Evolutionary conservation across 2,113 vertebrate species (phyloP).

Genomic region (Nymphicus hollandicus): DNA sequence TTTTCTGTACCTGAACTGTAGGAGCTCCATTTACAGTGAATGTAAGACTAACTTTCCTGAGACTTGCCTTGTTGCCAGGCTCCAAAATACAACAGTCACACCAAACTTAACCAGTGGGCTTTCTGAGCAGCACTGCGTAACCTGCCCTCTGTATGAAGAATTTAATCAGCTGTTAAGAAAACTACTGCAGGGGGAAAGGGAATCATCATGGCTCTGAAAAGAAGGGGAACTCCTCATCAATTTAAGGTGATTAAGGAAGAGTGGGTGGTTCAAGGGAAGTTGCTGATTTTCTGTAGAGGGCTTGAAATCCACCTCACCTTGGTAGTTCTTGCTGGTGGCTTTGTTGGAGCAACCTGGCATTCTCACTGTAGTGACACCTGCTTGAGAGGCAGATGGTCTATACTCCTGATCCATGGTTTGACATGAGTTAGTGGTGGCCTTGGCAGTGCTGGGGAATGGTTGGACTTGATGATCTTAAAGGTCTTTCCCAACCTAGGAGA

Average conservation of each 20-base stretch:
- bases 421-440: background rate
- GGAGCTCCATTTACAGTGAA: background rate
- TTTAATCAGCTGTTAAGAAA: background rate
- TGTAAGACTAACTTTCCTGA: background rate
- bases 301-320: background rate
- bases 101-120: background rate
- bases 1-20: background rate
- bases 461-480: background rate
- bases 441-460: background rate
- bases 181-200: background rate
- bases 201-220: background rate
- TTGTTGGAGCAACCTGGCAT: background rate
- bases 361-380: background rate
- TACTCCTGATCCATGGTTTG: background rate
- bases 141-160: background rate
- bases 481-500: background rate
- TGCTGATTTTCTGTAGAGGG: background rate
- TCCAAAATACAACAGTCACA: background rate
- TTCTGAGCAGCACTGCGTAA: background rate
- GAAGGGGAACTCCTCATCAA: background rate
- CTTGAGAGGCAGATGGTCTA: background rate
- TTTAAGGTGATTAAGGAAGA: background rate
- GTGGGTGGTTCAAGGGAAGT: background rate
- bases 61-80: background rate
- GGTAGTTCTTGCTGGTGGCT: background rate